Base-by-base conservation (phyloP, 2,113 vertebrate genomes). In the Diadophis punctatus region DNA sequence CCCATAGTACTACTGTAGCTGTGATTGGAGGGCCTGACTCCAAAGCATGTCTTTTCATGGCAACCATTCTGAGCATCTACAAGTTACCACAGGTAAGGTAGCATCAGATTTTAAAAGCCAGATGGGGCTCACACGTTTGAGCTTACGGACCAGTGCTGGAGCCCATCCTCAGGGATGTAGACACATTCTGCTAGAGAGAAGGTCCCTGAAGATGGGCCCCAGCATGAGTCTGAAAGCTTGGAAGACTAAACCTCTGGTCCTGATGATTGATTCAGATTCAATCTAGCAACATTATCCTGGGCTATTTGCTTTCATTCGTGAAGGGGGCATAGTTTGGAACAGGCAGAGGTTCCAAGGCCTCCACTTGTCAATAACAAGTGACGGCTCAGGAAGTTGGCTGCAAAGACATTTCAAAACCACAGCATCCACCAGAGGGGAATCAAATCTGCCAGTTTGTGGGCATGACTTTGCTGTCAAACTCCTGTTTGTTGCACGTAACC, bases 51-150 rank as follows among this genome's bases (percentile, higher is more conserved):
- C 18, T 74, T 23, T 74, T 11, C 48, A 90, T 90, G 89, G 60
- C 89, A 23, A 11, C 16, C 7, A 90, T 80, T 39, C 48, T 90
- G 9, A 34, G 60, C 53, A n/a, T 90, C 9, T 91, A 91, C 84
- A 91, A 91, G 53, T 16, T 91, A 8, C 55, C 90, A 51, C 90
- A 91, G 43, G 90, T 91, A 87, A 86, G 39, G 20, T 86, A 5
- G 8, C 7, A 49, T n/a, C 25, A 16, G 20, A 51, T 16, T 51
- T 87, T 60, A 60, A 60, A 46, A 25, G 39, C 18, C 39, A 43
- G 4, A 4, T 48, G 0, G 8, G 2, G 20, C 39, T 56, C 4
- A 39, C 9, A 25, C 0, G 0, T 27, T 14, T 2, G 1, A 11
- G 4, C 27, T 63, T 63, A n/a, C 3, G 27, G 60, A 63, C 1